These are phyloP conservation scores for Disparrhopalites patrizii DNA, from an alignment of 2,888 invertebrate genomes.

Conservation along the genomic window DNA sequence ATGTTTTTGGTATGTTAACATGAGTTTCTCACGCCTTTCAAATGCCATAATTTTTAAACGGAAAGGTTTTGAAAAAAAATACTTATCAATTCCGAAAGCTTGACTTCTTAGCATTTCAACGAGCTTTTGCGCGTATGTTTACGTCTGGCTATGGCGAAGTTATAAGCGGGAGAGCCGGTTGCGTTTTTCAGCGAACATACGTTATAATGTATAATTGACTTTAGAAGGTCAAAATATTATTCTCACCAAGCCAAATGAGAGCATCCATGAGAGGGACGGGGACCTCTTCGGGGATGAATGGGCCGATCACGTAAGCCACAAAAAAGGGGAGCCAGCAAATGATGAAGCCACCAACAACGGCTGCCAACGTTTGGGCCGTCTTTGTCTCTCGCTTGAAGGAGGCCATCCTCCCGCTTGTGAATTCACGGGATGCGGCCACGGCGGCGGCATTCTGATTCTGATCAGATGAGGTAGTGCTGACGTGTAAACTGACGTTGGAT, in stretches of 20 bases:
- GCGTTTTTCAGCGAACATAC: too few species aligned
- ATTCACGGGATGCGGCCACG: slow-evolving; percentile 34
- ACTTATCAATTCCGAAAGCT: too few species aligned
- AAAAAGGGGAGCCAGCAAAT: slow-evolving; percentile 88
- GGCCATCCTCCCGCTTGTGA: slow-evolving; percentile 49
- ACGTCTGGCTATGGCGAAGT: too few species aligned
- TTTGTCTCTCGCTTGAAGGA: slow-evolving; percentile 72
- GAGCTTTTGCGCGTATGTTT: too few species aligned
- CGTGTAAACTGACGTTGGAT: slow-evolving; percentile 17
- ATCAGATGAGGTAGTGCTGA: slow-evolving; percentile 24
- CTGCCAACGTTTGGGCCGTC: slow-evolving; percentile 79
- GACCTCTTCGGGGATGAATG: slow-evolving; percentile 64
- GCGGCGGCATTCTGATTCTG: slow-evolving; percentile 39
- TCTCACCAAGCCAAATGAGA: slow-evolving; percentile 71
- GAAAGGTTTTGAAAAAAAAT: too few species aligned
- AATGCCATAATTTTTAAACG: too few species aligned
- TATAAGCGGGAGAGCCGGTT: too few species aligned
- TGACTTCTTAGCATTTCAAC: too few species aligned
- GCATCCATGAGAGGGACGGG: slow-evolving; percentile 63
- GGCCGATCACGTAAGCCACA: slow-evolving; percentile 72
- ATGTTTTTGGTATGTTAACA: too few species aligned
- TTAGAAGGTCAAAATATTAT: background rate
- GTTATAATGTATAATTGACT: too few species aligned
- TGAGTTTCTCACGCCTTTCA: too few species aligned
- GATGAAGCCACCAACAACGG: slow-evolving; percentile 82